Evolutionary conservation across 2,888 invertebrate genomes (phyloP), one percentile per base, ranked within the genome.

Genomic region (Xanthia togata): DNA sequence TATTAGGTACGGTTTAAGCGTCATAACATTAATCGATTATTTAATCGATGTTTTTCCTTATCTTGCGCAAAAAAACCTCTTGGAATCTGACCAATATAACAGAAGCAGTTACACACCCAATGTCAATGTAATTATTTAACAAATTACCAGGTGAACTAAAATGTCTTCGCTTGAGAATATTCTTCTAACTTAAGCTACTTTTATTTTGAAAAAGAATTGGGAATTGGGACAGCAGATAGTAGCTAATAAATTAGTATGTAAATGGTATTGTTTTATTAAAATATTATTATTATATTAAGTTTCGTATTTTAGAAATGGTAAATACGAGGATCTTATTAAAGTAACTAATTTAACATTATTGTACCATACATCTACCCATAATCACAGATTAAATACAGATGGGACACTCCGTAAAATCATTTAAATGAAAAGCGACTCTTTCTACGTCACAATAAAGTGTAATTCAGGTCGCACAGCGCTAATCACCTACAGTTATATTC

Each of bases 1-100:
- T 86, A 88, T 84, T 89, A n/a, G n/a, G n/a, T n/a, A 91, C 26
- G 55, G 23, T 14, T 64, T 59, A 23, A 50, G 35, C 31, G 14
- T 88, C 47, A 70, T 67, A 63, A 72, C 60, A 65, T 85, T 87
- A 88, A 90, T 90, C 87, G 88, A 90, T 91, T 92, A 90, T 89
- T 86, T 87, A 81, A 88, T 85, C 82, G 87, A 87, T 84, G 76
- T 5, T 17, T 26, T 23, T 26, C 4, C 5, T 26, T 64, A 31
- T n/a, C 17, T 17, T 44, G 11, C 8, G 4, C 31, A 23, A 60
- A 47, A 35, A 47, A 68, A n/a, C 0, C 12, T 69, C 20, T 14
- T 14, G 12, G 14, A 65, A 31, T 20, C 4, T 20, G 17, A 63
- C 26, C 9, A 44, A 12, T 44, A 23, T 23, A 31, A 11, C 20